A percentile compares a stretch with the other conserved stretches of the same genome.
phyloP scores from a whole-genome alignment of 1,140 invertebrate genomes.

The Pygmarrhopalites habei region DNA sequence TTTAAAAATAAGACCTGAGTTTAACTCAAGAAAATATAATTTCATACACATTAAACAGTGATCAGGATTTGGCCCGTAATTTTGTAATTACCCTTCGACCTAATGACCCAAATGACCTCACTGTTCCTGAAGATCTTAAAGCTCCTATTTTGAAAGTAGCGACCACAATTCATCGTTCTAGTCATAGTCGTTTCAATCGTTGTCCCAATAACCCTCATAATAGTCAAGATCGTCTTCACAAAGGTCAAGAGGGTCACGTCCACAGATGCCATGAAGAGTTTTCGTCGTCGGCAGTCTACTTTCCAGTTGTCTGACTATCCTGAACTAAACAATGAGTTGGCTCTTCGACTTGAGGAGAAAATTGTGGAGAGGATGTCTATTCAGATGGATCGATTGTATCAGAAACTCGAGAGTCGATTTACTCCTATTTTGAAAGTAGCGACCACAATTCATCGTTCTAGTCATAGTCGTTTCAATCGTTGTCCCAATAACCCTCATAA shows the following conservation, averaged over 20 bases:
- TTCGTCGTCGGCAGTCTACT: background rate
- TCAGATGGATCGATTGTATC: slow-evolving; percentile 37
- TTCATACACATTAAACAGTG: too few relatives aligned
- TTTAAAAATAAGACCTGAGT: too few relatives aligned
- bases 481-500: slow-evolving; percentile 24
- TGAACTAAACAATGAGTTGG: background rate
- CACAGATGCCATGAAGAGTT: slow-evolving; percentile 6
- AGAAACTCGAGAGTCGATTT: slow-evolving; percentile 34
- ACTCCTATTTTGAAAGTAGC: slow-evolving; percentile 25
- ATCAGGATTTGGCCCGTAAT: too few relatives aligned
- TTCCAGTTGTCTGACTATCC: background rate
- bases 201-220: slow-evolving; percentile 24
- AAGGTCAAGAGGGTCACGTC: too few relatives aligned
- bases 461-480: slow-evolving; percentile 16
- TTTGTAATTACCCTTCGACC: slow-evolving; percentile 25
- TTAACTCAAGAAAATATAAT: too few relatives aligned
- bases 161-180: slow-evolving; percentile 24
- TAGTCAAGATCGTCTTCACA: background rate
- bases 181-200: slow-evolving; percentile 16
- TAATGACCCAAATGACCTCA: slow-evolving; percentile 36
- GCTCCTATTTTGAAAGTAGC: slow-evolving; percentile 23
- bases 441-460: slow-evolving; percentile 24
- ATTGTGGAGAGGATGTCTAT: slow-evolving; percentile 40
- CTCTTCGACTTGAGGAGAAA: slow-evolving; percentile 29
- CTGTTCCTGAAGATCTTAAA: slow-evolving; percentile 35